Percentiles rank a stretch among this genome's conserved stretches.
phyloP scores from a whole-genome alignment of 2,797 vertebrate species.

The Halcyon leucocephala region DNA sequence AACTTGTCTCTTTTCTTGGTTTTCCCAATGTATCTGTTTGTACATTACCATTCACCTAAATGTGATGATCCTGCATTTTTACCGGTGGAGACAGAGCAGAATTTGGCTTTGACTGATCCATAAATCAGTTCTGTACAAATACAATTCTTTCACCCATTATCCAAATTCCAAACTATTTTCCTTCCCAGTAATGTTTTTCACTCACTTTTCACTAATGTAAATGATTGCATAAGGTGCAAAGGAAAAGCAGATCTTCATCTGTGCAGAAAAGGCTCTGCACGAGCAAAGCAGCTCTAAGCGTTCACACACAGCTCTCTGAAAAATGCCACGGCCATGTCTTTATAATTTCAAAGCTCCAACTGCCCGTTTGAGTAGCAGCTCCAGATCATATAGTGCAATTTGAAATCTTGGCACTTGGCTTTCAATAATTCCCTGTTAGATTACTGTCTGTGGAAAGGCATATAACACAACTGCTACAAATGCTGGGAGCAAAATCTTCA shows the following conservation, averaged over 20 bases:
- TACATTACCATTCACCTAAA: background rate
- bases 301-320: background rate
- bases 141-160: background rate
- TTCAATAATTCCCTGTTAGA: conserved; percentile 83
- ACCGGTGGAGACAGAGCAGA: background rate
- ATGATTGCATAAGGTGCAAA: background rate
- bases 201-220: background rate
- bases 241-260: background rate
- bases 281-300: background rate
- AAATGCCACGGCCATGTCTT: background rate
- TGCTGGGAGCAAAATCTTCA: conserved; percentile 81
- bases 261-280: background rate
- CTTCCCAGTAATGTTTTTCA: background rate
- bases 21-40: background rate
- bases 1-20: background rate
- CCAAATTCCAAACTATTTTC: background rate
- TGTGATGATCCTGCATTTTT: background rate
- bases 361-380: conserved; percentile 32
- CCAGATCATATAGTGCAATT: conserved; percentile 70
- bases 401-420: conserved; percentile 76
- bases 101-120: background rate
- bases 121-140: background rate
- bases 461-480: conserved; percentile 83
- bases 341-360: conserved; percentile 24
- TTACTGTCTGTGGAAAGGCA: conserved; percentile 75